Base-by-base conservation (phyloP, 2,888 invertebrate genomes). In the Dasysyrphus tricinctus region DNA sequence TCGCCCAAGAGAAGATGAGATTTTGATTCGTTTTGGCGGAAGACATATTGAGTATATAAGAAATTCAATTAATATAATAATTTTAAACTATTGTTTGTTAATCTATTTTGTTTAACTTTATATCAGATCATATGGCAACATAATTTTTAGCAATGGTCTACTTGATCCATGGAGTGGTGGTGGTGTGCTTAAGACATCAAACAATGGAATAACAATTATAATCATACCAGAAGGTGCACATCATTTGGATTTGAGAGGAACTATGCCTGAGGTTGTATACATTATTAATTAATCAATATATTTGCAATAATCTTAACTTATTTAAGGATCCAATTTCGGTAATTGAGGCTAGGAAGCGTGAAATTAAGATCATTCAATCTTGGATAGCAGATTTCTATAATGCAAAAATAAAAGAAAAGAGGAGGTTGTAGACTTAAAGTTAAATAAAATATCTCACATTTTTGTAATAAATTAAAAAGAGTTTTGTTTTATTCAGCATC, bases 91-190 rank as follows among this genome's bases (percentile, higher is more conserved):
- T n/a, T n/a, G n/a, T 37, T 59, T 0, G 5, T 61, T 14, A 24
- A 42, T 32, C 7, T 44, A n/a, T n/a, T 72, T 73, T 49, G 3
- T 19, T 83, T 80, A 32, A 32, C 11, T 0, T 2, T 19, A 19
- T 47, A 19, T 6, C 19, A 89, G 89, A 34, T 93, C 94, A 0
- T 94, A 94, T 0, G 94, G 95, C 0, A 96, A 96, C 89, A 96
- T 96, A 51, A 94, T 96, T 8, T 96, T 96, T 91, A 97, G 97
- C 89, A 97, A 97, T 91, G 98, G 98, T 0, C 92, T 97, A 2
- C 90, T 97, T 88, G 98, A 98, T 92, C 97, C 97, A 0, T 98
- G 97, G 97, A 95, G 96, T 74, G 95, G 96, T 86, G 97, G 97
- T 90, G 97, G 98, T 24, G 95, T 97, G 57, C 91, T 97, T 39